Evolutionary conservation across 2,113 vertebrate genomes (phyloP), one percentile per base, ranked within the genome.

Genomic region (Eulemur macaco): DNA sequence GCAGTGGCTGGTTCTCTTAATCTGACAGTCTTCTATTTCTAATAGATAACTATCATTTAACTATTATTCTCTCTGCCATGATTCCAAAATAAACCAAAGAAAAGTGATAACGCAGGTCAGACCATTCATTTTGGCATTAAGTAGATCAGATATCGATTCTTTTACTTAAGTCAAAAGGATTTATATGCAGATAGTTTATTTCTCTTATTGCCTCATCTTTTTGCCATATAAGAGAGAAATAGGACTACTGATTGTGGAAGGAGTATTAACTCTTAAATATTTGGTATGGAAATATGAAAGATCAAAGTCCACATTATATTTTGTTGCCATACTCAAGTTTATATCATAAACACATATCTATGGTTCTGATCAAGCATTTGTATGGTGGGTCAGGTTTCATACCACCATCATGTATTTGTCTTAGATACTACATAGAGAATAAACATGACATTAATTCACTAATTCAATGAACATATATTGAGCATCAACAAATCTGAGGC

Each of bases 31-130:
- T 96, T 83, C 85, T 96, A 54, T 94, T 92, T 89, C 88, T 93
- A 96, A 90, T 91, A 87, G 73, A 84, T 81, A 91, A 93, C 56
- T 92, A 84, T 92, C 54, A 96, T 90, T 93, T 91, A 85, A 84
- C 91, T 54, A 71, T 85, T 84, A 78, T 83, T 88, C 66, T 86
- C 37, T 96, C 37, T 66, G 77, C 69, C 14, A 37, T 31, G 29
- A 81, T 95, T 86, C 86, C 71, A 89, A 89, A 96, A 91, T 71
- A 86, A 97, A 69, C 91, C 50, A 86, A 68, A 90, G 52, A 52
- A 87, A 96, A 73, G 66, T 80, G 73, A 84, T 86, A 89, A 76
- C 60, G 39, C 17, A 60, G 34, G 39, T 73, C 82, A 89, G 83
- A 86, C 17, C 39, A 37, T 68, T 95, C 86, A 96, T 95, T 86